Evolutionary conservation across 2,888 invertebrate species (phyloP), one percentile per base, ranked within the genome.

Genomic region (Anthophora plumipes): DNA sequence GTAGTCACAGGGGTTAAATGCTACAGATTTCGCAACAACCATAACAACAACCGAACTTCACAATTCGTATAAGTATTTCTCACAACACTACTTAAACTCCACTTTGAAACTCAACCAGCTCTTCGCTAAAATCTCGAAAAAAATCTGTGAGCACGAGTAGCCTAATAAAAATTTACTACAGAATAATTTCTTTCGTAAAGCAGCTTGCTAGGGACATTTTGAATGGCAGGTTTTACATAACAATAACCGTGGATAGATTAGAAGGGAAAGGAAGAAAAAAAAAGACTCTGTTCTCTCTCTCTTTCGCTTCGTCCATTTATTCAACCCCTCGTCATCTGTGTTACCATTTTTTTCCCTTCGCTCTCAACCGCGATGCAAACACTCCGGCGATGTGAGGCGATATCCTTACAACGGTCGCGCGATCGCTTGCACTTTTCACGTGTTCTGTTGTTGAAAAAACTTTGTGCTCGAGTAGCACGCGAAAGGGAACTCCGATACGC

Each of bases 341-440:
- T 31, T 31, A 31, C n/a, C 31, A 50, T 39, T 71, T 55, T 41
- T 41, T n/a, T n/a, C n/a, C 54, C 54, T 41, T 22, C 55, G 39
- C 61, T 41, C 55, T 31, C 73, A 48, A 9, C 59, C 60, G 59
- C 63, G 78, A 67, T 63, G 71, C 69, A 78, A 77, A 83, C 73
- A 75, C 59, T 20, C 7, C 12, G 22, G 66, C 60, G 31, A 31
- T 3, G 66, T 48, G 39, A 59, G n/a, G 82, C 70, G 64, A n/a
- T 61, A 20, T 54, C 52, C 25, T 52, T 54, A 20, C 39, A 39
- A 37, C 14, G 59, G 52, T 64, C 69, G 20, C 61, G 66, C 69
- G 83, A 79, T 77, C 83, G 74, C 71, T 75, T 67, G 73, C 75
- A 76, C 78, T 84, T 80, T 83, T 84, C 79, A 68, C 82, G 75